phyloP scores from a whole-genome alignment of 2,888 invertebrate species.

The Mellilla xanthometata region DNA sequence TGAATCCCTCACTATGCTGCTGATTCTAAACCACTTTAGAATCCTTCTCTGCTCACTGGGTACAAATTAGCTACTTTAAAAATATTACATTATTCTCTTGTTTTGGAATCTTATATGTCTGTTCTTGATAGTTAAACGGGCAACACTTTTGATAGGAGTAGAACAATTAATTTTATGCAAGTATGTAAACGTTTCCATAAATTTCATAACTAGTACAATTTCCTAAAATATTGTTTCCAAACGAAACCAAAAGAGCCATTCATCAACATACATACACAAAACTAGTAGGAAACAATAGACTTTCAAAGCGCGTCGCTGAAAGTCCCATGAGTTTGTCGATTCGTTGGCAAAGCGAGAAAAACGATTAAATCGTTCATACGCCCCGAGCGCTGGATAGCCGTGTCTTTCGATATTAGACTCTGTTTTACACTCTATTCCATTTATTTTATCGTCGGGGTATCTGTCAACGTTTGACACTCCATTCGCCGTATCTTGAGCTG shows the following conservation, averaged over 20 bases:
- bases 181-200: too few species aligned
- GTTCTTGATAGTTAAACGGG: too few species aligned
- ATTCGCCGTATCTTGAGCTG: conserved; percentile 27
- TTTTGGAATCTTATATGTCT: too few species aligned
- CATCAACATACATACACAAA: conserved; percentile 41
- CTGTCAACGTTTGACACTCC: conserved; percentile 31
- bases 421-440: conserved; percentile 32
- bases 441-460: conserved; percentile 31
- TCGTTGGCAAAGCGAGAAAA: conserved; percentile 59
- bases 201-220: too few species aligned
- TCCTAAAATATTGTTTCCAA: conserved; percentile 34
- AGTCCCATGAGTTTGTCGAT: conserved; percentile 58
- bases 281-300: conserved; percentile 56
- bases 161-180: too few species aligned
- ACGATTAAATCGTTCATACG: conserved; percentile 46
- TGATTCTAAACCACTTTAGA: too few species aligned
- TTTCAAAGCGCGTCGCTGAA: conserved; percentile 54
- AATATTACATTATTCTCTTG: too few species aligned
- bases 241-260: conserved; percentile 46
- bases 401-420: conserved; percentile 42
- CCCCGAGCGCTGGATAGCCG: conserved; percentile 30
- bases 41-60: too few species aligned
- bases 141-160: too few species aligned
- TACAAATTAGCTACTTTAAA: too few species aligned
- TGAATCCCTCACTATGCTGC: too few species aligned